Evolutionary conservation across 2,888 invertebrate species (phyloP).

Genomic region (Nebria salina): DNA sequence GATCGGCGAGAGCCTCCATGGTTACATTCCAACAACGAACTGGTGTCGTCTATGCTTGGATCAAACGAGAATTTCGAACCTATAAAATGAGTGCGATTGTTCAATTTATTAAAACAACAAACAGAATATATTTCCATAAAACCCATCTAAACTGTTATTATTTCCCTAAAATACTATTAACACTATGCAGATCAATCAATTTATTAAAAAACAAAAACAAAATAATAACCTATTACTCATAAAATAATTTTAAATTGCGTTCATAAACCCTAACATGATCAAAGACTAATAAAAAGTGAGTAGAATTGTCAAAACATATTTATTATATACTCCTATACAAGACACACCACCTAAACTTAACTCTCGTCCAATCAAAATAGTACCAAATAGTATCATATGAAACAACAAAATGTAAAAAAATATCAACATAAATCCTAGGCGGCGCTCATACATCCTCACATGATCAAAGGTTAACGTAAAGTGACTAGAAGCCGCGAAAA

Average conservation of each 20-base stretch:
- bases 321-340: background rate
- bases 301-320: background rate
- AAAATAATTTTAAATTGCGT: no score
- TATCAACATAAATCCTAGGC: no score
- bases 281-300: background rate
- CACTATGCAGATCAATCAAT: no score
- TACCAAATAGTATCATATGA: background rate
- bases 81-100: conserved; percentile 56
- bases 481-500: no score
- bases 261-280: background rate
- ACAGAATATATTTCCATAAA: background rate
- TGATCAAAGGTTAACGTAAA: no score
- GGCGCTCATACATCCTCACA: no score
- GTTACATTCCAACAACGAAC: conserved; percentile 69
- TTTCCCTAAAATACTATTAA: no score
- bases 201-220: no score
- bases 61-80: conserved; percentile 73
- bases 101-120: background rate
- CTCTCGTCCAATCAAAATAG: background rate
- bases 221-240: no score
- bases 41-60: conserved; percentile 74
- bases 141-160: background rate
- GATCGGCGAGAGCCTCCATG: conserved; percentile 79
- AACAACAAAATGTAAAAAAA: background rate
- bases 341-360: background rate